A percentile compares a stretch with the other conserved stretches of the same genome.
These are phyloP conservation scores for Parauchenoglanis ngamensis DNA, from an alignment of 2,797 vertebrate species.

Conservation along the genomic window DNA sequence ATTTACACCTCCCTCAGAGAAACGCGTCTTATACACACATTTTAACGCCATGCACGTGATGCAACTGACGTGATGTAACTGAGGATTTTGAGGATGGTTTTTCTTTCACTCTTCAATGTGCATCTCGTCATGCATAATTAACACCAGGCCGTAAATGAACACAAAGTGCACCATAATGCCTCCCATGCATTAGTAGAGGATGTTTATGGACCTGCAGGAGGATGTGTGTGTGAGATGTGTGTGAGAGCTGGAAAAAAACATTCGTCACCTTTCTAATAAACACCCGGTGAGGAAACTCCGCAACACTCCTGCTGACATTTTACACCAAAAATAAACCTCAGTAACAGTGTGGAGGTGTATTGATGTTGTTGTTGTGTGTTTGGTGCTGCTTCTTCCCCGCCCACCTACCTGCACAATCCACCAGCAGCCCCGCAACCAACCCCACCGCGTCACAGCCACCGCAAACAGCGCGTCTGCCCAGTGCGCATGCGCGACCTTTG, in stretches of 20 bases:
- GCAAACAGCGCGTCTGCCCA: slow-evolving; percentile 49
- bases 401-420: slow-evolving; percentile 75
- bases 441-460: slow-evolving; percentile 63
- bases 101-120: background rate
- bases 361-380: slow-evolving; percentile 13
- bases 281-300: background rate
- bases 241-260: background rate
- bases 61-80: slow-evolving; percentile 36
- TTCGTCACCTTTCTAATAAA: background rate
- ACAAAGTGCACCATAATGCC: background rate
- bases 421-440: slow-evolving; percentile 64
- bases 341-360: background rate
- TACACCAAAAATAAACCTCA: background rate
- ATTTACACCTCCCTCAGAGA: background rate
- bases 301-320: background rate
- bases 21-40: background rate
- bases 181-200: background rate
- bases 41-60: background rate
- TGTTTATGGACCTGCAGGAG: background rate
- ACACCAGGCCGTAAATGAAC: background rate
- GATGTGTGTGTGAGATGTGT: slow-evolving; percentile 10
- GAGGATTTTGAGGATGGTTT: background rate
- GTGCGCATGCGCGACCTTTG: slow-evolving; percentile 64
- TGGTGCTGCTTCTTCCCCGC: slow-evolving; percentile 60
- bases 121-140: background rate